Base-by-base conservation (phyloP, 2,888 invertebrate genomes). In the Drosophila pseudotalamancana region DNA sequence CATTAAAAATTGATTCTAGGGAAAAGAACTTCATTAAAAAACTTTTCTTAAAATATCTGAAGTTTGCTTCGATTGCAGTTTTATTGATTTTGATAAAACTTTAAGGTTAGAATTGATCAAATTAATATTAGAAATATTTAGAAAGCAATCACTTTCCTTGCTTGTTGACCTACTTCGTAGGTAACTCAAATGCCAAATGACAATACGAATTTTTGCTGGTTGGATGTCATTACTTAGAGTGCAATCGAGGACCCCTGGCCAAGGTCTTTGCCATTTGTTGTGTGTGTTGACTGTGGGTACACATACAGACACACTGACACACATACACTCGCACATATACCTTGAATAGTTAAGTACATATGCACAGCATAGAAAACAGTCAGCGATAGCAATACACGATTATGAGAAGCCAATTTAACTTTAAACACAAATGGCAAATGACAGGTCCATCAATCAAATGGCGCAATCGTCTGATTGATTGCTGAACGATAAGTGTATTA, bases 401-500 rank as follows among this genome's bases (percentile, higher is more conserved):
- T 53, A 49, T 55, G 68, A 72, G 51, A 55, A 48, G 54, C 19
- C 54, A 63, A 51, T 56, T 73, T 49, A 19, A 51, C 19, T 73
- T 68, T 23, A 72, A 46, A 56, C 40, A 18, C 37, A 31, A 54
- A 48, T 40, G 21, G 18, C 40, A 55, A 29, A 6, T 46, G 73
- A 48, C 60, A 67, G 14, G 27, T 42, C 48, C 45, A 79, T 78
- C 79, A 72, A 83, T 79, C 80, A 77, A 45, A 57, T 62, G 53
- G 35, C 45, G 39, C 51, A 43, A 45, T 40, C 11, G 53, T 50
- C 34, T 29, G 49, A 60, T 65, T 82, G 83, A 77, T 83, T 68
- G 80, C 53, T 69, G 53, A 59, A 50, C 35, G 29, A 19, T 40
- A 57, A 40, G 46, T 55, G 29, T 23, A 49, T 46, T 46, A 37